These are phyloP conservation scores for Catocala nupta DNA, from an alignment of 2,888 invertebrate genomes.

Conservation along the genomic window DNA sequence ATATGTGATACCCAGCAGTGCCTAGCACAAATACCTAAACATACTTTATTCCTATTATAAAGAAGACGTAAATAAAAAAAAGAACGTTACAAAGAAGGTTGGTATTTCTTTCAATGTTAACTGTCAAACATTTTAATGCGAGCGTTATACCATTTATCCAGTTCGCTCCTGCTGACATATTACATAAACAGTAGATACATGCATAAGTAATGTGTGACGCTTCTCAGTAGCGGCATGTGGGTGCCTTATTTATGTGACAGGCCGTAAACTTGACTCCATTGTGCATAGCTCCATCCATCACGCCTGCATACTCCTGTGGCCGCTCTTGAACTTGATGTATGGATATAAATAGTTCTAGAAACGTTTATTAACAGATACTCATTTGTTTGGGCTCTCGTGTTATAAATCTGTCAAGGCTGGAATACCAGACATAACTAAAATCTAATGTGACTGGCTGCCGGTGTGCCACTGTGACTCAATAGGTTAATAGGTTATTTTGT, in stretches of 20 bases:
- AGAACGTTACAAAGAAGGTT: background rate
- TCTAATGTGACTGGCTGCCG: too few species aligned
- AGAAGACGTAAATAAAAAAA: too few species aligned
- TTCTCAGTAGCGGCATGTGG: conserved; percentile 18
- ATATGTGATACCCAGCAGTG: too few species aligned
- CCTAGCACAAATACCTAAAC: too few species aligned
- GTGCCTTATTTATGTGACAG: conserved; percentile 49
- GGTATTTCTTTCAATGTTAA: background rate
- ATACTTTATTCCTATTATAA: too few species aligned
- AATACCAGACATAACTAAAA: too few species aligned
- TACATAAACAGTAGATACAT: background rate
- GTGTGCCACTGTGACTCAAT: too few species aligned
- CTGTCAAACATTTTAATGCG: conserved; percentile 10
- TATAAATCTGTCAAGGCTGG: too few species aligned
- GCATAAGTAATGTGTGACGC: background rate
- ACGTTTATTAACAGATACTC: conserved; percentile 1
- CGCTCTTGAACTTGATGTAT: conserved; percentile 37
- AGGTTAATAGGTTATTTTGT: too few species aligned
- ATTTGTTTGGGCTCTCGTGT: too few species aligned
- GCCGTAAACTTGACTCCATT: conserved; percentile 45
- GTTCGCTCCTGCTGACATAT: conserved; percentile 1
- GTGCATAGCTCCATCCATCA: conserved; percentile 42
- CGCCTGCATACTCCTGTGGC: conserved; percentile 35
- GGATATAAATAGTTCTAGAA: conserved; percentile 14
- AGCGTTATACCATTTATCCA: background rate